Evolutionary conservation across 2,888 invertebrate genomes (phyloP), one percentile per base, ranked within the genome.

Genomic region (Dilophus febrilis): DNA sequence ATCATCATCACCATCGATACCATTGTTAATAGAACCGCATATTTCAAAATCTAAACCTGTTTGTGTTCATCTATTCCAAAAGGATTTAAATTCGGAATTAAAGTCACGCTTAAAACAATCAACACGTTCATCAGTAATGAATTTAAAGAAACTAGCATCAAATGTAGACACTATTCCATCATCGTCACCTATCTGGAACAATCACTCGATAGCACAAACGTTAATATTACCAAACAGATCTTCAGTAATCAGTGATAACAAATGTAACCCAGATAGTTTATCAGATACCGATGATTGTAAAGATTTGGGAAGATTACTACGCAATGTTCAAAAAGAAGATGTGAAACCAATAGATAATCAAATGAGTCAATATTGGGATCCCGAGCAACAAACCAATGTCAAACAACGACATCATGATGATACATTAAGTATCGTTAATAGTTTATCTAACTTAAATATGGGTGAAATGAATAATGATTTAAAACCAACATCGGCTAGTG

Each of bases 61-160:
- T 26, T 50, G 55, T 41, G 55, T 56, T 40, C 54, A 53, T 2
- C 50, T 61, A 26, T 57, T 61, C 55, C 59, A 61, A 35, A 53
- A 52, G 40, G 60, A 60, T 48, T 49, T 61, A 26, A 61, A 53
- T 48, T 56, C 60, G 2, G 61, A 61, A 46, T 48, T 61, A 2
- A 61, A 61, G 48, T 61, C 56, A 45, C 59, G 61, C 13, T 46
- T 61, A 4, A 56, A 58, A 41, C 53, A 57, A 37, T 61, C 61
- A 34, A 56, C 58, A 1, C 56, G 61, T 42, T 59, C 61, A 1
- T 53, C 61, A 0, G 58, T 61, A 11, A 51, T 55, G 27, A 61
- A 61, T 50, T 47, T 61, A 10, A 52, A 56, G 14, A 61, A 61
- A 40, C 58, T 58, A 37, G 53, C 59, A 12, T 57, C 60, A 12